Evolutionary conservation across 2,797 vertebrate species (phyloP), one percentile per base, ranked within the genome.

Genomic region (Arremon aurantiirostris): DNA sequence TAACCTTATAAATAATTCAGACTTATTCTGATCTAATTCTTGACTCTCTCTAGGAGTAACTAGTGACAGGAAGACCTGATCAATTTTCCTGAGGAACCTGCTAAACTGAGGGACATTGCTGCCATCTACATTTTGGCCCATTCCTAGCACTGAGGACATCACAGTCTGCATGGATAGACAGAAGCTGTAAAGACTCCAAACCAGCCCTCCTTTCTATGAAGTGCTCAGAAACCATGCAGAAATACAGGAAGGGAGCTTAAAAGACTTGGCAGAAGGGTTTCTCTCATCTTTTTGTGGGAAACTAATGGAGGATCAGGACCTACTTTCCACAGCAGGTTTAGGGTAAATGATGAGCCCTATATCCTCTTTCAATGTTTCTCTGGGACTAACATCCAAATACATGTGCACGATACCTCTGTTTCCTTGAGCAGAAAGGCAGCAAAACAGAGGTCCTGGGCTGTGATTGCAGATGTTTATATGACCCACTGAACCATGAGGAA

Each of bases 331-430:
- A 47, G 17, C 3, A 27, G 10, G 27, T 75, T 73, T 81, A 59
- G 19, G 3, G 6, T 79, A 59, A 66, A 77, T 26, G 6, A 80
- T 34, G 22, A 75, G 15, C 20, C 12, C 21, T 68, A 1, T 8
- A 23, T 60, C 23, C 42, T 85, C 37, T 64, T 88, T 59, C 49
- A 77, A 0, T 66, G 18, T 47, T 87, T 71, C 63, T 49, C 23
- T 26, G 23, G 79, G 63, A 34, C 35, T 50, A 34, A 66, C 8
- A 52, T 44, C 44, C 41, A 75, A 68, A 75, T 30, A 14, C 2
- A 34, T 0, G 0, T 14, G 13, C 7, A 9, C 23, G 21, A 63
- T 20, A 35, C 6, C 24, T 61, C 57, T 47, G 30, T 59, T 69
- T 39, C 53, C 12, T 64, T 75, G 37, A 49, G 30, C 55, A 34